Percentiles rank a stretch among this genome's conserved stretches.
Conservation (phyloP, 2,113 vertebrate genomes). For the Labeo catla region DNA sequence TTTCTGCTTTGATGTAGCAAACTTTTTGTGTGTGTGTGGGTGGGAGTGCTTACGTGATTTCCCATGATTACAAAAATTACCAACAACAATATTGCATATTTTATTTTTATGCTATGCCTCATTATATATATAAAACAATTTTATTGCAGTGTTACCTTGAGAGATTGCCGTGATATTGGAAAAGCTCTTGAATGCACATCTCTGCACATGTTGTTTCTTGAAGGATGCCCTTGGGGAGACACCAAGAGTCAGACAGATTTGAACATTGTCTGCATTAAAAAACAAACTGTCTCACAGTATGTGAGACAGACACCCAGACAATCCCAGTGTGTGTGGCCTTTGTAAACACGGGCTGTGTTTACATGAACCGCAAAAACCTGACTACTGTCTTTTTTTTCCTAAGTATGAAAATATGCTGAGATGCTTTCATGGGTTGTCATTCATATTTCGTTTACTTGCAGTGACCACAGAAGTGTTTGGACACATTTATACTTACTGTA, state of each 20-base stretch:
- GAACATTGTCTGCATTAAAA: slow-evolving; percentile 38
- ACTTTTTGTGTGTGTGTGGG: background rate
- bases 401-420: background rate
- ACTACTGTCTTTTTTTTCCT: background rate
- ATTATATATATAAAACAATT: background rate
- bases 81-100: background rate
- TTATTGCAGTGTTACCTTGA: background rate
- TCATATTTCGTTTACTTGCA: background rate
- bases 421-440: background rate
- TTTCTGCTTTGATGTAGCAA: background rate
- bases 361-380: background rate
- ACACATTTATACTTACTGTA: background rate
- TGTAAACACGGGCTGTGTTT: slow-evolving; percentile 40
- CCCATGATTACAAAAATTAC: background rate
- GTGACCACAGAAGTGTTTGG: background rate
- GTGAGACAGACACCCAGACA: slow-evolving; percentile 7
- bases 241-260: slow-evolving; percentile 39
- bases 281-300: background rate
- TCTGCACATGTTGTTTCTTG: slow-evolving; percentile 41
- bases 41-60: background rate
- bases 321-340: slow-evolving; percentile 32
- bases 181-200: background rate
- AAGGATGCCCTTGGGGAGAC: slow-evolving; percentile 42
- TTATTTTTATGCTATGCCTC: background rate
- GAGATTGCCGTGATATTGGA: background rate